Percentiles rank a stretch among this genome's conserved stretches.
phyloP scores from a whole-genome alignment of 2,888 invertebrate species.

The Drosophila borborema region DNA sequence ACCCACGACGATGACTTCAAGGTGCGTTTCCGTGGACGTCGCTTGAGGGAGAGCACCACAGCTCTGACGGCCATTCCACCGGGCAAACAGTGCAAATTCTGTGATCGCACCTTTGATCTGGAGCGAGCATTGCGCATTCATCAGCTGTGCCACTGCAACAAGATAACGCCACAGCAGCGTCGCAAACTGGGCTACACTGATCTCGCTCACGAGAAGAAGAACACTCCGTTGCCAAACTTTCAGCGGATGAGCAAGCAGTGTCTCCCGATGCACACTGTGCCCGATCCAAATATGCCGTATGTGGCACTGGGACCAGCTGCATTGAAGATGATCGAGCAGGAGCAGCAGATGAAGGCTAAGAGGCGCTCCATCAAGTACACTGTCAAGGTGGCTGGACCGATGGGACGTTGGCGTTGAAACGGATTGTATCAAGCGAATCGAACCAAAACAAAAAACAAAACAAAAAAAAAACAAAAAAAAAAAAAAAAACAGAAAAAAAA shows the following conservation, averaged over 20 bases:
- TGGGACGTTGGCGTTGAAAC: constrained; percentile 52
- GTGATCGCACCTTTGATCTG: constrained; percentile 65
- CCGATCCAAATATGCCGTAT: constrained; percentile 48
- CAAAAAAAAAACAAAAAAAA: no score
- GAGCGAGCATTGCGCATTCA: constrained; percentile 72
- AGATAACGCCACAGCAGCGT: constrained; percentile 67
- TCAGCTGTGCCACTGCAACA: constrained; percentile 65
- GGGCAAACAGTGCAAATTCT: constrained; percentile 56
- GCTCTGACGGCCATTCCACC: background rate
- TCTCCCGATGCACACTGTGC: constrained; percentile 6
- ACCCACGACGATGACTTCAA: constrained; percentile 65
- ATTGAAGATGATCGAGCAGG: constrained; percentile 55
- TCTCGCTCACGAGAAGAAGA: constrained; percentile 69
- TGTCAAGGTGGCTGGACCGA: constrained; percentile 41
- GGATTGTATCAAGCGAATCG: background rate
- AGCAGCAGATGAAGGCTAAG: constrained; percentile 40
- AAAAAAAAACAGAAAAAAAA: background rate
- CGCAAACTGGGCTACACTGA: constrained; percentile 68
- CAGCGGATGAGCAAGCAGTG: constrained; percentile 12
- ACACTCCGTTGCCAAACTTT: constrained; percentile 65
- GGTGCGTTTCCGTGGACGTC: constrained; percentile 42
- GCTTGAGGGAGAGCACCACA: constrained; percentile 11
- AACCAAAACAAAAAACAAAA: background rate
- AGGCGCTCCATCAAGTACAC: constrained; percentile 39
- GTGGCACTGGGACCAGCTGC: constrained; percentile 49